Base-by-base conservation (phyloP, 1,140 invertebrate genomes). In the Formica selysi region DNA sequence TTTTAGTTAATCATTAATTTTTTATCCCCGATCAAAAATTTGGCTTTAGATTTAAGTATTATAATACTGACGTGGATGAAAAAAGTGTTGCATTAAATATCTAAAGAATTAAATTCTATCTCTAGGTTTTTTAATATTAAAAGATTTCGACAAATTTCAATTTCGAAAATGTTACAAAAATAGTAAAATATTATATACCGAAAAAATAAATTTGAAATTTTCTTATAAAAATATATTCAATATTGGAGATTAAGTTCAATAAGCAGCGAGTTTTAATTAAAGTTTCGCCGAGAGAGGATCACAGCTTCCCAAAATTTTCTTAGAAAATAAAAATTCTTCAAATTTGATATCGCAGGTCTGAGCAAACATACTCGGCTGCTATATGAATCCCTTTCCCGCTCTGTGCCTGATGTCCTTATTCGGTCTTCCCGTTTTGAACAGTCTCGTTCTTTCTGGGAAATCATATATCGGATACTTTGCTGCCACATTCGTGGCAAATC, bases 401-500 rank as follows among this genome's bases (percentile, higher is more conserved):
- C 41, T 41, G 61, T 54, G 44, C 16, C 54, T 76, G 59, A 29
- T 61, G 59, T 83, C 48, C 70, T 44, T 76, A 76, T 78, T 85
- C 36, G 71, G 44, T 76, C 61, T 48, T 44, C 36, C 19, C 41
- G 36, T 32, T 64, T 87, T 19, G 78, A 41, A 59, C 61, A 68
- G 78, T 48, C 57, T 68, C 41, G 51, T 59, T 59, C 41, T 62
- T 70, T 62, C 44, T 29, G 1, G 26, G 11, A 84, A 89, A 89
- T 88, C 79, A 54, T 73, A 61, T 87, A 86, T 70, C 86, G 86
- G 71, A 65, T 85, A 65, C 38, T 81, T 79, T 59, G 44, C 76
- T 48, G 84, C 76, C 84, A 67, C 51, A 86, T 68, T 68, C 76
- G 76, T 41, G 48, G 51, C 65, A 86, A 86, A 86, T 86, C 76